Evolutionary conservation across 2,797 vertebrate genomes (phyloP), one percentile per base, ranked within the genome.

Genomic region (Natrix natrix): DNA sequence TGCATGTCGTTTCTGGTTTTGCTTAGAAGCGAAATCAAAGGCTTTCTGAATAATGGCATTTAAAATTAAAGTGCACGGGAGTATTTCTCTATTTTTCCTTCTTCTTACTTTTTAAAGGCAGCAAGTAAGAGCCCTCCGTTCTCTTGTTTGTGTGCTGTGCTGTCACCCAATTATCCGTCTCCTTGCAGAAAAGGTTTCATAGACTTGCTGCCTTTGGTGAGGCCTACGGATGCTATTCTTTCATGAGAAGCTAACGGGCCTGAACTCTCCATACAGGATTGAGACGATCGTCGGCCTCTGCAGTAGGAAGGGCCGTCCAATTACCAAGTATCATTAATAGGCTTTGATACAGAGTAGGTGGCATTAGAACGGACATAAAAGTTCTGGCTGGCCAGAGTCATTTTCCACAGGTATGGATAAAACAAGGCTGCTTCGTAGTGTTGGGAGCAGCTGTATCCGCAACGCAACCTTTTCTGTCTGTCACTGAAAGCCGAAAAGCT

Each of bases 191-290:
- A 88, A 59, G 12, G 11, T 66, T 88, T 87, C 37, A 2, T 1
- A 1, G 43, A 28, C 87, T 92, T 37, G 87, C 43, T 91, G 61
- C 55, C 89, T 93, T 90, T 94, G 69, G 54, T 32, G 26, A 86
- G 28, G 22, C 56, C 91, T 52, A 48, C 59, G 61, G 88, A 28
- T 90, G n/a, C 78, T 0, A 0, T 37, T 52, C 10, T 90, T 56
- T 89, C 92, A 32, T 11, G 0, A 0, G 74, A 89, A 89, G 56
- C 10, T 92, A 66, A 66, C n/a, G 4, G 83, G 86, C 91, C 69
- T 93, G 26, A 17, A 60, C 16, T 8, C 86, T 90, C 37, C 91
- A 37, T 59, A 26, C 7, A 32, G 14, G 43, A 57, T 61, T 91
- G 57, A 60, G 48, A 22, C 16, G 28, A 56, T 66, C 17, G 24